Conservation (phyloP, 1,140 invertebrate species). For the Bombus balteatus region DNA sequence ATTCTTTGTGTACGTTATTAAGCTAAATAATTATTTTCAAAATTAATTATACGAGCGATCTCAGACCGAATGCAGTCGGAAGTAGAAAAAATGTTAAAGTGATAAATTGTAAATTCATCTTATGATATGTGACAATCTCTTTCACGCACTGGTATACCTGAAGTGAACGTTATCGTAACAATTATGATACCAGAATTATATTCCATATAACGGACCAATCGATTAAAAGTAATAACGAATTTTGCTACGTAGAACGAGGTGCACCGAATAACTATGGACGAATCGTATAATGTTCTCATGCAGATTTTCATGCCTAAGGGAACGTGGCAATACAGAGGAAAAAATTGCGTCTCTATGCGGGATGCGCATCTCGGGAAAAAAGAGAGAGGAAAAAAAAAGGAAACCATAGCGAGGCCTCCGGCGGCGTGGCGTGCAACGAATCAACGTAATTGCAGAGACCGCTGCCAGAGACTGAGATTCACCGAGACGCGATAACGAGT, state of each 20-base stretch:
- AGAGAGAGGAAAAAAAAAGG: background rate
- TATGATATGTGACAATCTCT: too few species aligned
- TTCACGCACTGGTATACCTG: too few species aligned
- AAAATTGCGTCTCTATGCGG: conserved; percentile 7
- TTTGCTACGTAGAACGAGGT: background rate
- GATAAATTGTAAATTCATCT: too few species aligned
- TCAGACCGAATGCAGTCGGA: background rate
- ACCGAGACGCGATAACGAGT: conserved; percentile 34
- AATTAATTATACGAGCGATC: background rate
- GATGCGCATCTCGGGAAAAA: background rate
- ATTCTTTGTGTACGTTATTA: background rate
- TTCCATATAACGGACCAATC: background rate
- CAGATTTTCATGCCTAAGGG: conserved; percentile 23
- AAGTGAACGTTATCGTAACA: too few species aligned
- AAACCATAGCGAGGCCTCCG: background rate
- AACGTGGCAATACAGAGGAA: background rate
- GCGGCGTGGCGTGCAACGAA: background rate
- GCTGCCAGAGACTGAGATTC: conserved; percentile 28
- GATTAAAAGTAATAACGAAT: background rate
- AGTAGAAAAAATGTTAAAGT: background rate
- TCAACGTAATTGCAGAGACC: conserved; percentile 55
- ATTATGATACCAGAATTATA: too few species aligned
- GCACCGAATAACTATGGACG: background rate
- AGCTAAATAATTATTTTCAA: background rate
- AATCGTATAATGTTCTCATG: conserved; percentile 7